Evolutionary conservation across 2,113 vertebrate genomes (phyloP).

Genomic region (Felis chaus): DNA sequence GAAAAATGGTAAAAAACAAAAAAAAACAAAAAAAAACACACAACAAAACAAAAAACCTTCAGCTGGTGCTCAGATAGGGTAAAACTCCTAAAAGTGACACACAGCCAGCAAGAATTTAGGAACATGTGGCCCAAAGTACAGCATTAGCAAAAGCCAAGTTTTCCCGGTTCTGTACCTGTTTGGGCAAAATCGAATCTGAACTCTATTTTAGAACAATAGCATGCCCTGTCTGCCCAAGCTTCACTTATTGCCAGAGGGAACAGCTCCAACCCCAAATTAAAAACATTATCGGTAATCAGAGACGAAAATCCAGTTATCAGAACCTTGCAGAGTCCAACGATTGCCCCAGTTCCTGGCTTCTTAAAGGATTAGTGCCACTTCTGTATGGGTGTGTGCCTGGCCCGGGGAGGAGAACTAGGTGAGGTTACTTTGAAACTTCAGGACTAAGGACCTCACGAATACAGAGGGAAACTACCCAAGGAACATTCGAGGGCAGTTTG

Average conservation of each 20-base stretch:
- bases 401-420: background rate
- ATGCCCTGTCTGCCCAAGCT: background rate
- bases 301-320: background rate
- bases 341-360: background rate
- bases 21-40: background rate
- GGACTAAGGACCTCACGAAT: background rate
- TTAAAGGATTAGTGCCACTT: constrained; percentile 40
- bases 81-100: background rate
- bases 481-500: background rate
- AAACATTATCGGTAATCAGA: constrained; percentile 61
- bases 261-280: constrained; percentile 49
- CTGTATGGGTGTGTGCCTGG: background rate
- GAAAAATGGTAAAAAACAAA: background rate
- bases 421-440: background rate
- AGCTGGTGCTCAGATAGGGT: background rate
- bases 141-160: background rate
- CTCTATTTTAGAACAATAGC: background rate
- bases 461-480: background rate
- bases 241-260: background rate
- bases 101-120: background rate
- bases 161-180: background rate
- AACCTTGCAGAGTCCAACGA: constrained; percentile 12
- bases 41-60: background rate
- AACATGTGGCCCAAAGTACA: background rate
- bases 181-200: background rate